These are phyloP conservation scores for Melolontha melolontha DNA, from an alignment of 2,888 invertebrate species.

Conservation along the genomic window DNA sequence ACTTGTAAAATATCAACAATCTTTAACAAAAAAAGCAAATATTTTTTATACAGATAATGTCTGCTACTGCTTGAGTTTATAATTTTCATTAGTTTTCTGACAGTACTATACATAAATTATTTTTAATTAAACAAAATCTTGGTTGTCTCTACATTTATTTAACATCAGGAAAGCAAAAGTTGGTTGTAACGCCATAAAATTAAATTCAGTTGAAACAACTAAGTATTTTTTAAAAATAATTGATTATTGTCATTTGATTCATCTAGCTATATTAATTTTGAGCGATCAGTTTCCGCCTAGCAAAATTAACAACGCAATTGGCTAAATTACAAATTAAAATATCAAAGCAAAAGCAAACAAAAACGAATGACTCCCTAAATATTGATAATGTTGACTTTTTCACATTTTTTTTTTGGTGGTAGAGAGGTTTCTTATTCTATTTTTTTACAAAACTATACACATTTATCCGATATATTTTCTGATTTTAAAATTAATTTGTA, in stretches of 20 bases:
- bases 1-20: conserved; percentile 13
- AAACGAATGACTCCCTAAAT: conserved; percentile 29
- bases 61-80: conserved; percentile 27
- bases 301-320: conserved; percentile 11
- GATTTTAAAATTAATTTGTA: no score
- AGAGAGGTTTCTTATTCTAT: conserved; percentile 61
- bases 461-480: conserved; percentile 31
- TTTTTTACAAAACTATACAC: conserved; percentile 37
- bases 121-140: conserved; percentile 7
- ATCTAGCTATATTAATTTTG: not conserved
- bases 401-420: conserved; percentile 50
- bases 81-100: not conserved
- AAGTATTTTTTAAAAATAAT: conserved; percentile 29
- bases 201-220: not conserved
- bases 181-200: no score
- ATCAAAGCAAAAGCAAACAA: conserved; percentile 25
- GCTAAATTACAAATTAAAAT: not conserved
- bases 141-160: not conserved
- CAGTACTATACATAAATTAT: conserved; percentile 15
- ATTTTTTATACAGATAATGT: not conserved
- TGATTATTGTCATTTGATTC: conserved; percentile 3
- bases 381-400: not conserved
- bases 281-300: no score
- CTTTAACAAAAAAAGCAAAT: not conserved
- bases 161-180: no score